A percentile compares a stretch with the other conserved stretches of the same genome.
These are phyloP conservation scores for Trialeurodes vaporariorum DNA, from an alignment of 1,140 invertebrate genomes.

Conservation along the genomic window DNA sequence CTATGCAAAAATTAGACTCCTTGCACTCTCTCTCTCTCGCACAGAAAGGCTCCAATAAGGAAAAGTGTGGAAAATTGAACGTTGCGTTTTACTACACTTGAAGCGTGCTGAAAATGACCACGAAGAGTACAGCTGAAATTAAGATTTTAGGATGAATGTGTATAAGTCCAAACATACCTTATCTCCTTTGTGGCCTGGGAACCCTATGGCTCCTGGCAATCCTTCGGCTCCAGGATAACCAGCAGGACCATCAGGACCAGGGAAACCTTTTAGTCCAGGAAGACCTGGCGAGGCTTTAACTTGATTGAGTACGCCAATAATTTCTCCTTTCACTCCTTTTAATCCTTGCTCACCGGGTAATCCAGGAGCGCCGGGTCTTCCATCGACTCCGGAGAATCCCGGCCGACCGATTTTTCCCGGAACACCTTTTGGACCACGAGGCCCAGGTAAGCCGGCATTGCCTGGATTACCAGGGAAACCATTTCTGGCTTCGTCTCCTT, in stretches of 20 bases:
- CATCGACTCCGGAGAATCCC: constrained; percentile 35
- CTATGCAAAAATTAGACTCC: no score
- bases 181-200: constrained; percentile 1
- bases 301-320: neutral
- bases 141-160: no score
- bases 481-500: constrained; percentile 40
- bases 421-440: constrained; percentile 41
- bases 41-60: no score
- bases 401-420: constrained; percentile 42
- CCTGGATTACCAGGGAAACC: constrained; percentile 39
- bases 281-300: neutral
- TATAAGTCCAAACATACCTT: no score
- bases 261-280: neutral
- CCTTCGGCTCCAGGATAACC: constrained; percentile 13
- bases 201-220: constrained; percentile 6
- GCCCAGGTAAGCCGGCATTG: constrained; percentile 36
- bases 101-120: no score
- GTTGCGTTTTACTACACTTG: no score
- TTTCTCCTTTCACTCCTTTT: constrained; percentile 32
- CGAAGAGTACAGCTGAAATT: no score
- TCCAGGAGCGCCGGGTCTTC: constrained; percentile 41
- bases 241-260: constrained; percentile 9
- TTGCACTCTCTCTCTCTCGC: no score
- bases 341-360: constrained; percentile 32
- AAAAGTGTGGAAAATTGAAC: no score